Conservation (phyloP, 2,888 invertebrate species). For the Lymantria monacha region DNA sequence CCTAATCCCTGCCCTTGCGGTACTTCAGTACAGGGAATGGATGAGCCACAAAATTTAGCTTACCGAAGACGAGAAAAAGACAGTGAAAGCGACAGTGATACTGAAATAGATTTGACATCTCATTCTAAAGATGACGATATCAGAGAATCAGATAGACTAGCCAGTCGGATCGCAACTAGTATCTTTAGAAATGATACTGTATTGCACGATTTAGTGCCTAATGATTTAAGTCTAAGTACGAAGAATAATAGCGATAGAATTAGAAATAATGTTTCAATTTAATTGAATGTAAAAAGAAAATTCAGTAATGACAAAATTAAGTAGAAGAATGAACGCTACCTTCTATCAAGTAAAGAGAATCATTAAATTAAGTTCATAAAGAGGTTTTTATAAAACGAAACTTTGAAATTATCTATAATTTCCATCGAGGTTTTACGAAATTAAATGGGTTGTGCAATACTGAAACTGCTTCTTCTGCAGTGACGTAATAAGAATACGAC, state of each 20-base stretch:
- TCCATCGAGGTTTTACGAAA: too few species aligned
- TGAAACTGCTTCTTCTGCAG: too few species aligned
- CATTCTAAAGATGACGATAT: slow-evolving; percentile 76
- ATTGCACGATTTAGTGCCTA: slow-evolving; percentile 72
- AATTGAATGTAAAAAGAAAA: slow-evolving; percentile 14
- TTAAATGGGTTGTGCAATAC: too few species aligned
- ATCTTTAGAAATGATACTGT: slow-evolving; percentile 72
- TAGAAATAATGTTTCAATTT: slow-evolving; percentile 58
- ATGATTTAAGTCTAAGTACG: slow-evolving; percentile 70
- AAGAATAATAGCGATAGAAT: slow-evolving; percentile 56
- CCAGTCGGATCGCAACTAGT: slow-evolving; percentile 71
- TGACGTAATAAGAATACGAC: too few species aligned
- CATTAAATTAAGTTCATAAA: too few species aligned
- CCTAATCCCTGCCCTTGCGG: slow-evolving; percentile 63
- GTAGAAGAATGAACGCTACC: not conserved
- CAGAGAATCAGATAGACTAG: slow-evolving; percentile 68
- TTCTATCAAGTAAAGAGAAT: too few species aligned
- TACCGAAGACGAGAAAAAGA: slow-evolving; percentile 57
- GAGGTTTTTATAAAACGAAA: too few species aligned
- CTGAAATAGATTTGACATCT: slow-evolving; percentile 78
- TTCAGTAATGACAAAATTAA: not conserved
- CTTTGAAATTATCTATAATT: too few species aligned
- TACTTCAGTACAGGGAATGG: slow-evolving; percentile 38
- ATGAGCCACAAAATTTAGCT: slow-evolving; percentile 69
- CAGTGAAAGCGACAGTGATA: slow-evolving; percentile 72